A percentile compares a stretch with the other conserved stretches of the same genome.
These are phyloP conservation scores for Onychomys arenicola DNA, from an alignment of 2,797 vertebrate genomes.

Conservation along the genomic window DNA sequence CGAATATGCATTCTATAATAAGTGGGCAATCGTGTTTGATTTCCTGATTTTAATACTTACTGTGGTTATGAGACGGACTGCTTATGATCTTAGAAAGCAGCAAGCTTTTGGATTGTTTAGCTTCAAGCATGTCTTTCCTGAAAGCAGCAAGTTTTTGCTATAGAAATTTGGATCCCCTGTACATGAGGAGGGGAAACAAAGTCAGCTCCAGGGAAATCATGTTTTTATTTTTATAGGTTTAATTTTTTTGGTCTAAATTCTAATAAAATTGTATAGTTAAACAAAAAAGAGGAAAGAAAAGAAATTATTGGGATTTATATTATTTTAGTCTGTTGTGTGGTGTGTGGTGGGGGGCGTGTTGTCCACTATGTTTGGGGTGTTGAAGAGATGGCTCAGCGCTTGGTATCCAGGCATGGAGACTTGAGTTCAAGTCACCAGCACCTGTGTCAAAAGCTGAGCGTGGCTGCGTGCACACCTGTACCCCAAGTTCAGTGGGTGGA, in stretches of 20 bases:
- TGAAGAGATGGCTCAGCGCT: not conserved
- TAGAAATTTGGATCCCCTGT: slow-evolving; percentile 97
- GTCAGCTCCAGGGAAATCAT: slow-evolving; percentile 3
- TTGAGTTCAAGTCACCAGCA: not conserved
- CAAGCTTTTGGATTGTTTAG: slow-evolving; percentile 92
- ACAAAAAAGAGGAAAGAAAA: not conserved
- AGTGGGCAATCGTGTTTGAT: not conserved
- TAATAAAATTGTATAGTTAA: slow-evolving; percentile 14
- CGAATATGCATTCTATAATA: not conserved
- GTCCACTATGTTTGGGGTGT: not conserved
- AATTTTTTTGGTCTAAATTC: slow-evolving; percentile 10
- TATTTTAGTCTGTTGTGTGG: not conserved
- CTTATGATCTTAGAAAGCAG: slow-evolving; percentile 78
- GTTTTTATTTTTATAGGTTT: slow-evolving; percentile 48
- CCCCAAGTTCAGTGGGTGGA: too few species aligned
- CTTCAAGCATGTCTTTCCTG: slow-evolving; percentile 95
- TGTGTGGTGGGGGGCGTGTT: not conserved
- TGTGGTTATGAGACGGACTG: not conserved
- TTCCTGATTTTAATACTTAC: slow-evolving; percentile 39
- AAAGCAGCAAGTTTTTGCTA: slow-evolving; percentile 96
- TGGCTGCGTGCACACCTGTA: not conserved
- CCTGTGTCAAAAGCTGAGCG: not conserved
- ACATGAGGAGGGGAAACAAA: slow-evolving; percentile 60
- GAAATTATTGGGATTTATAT: not conserved
- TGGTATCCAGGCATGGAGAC: not conserved